These are phyloP conservation scores for Sinocyclocheilus anophthalmus DNA, from an alignment of 2,113 vertebrate species.

Conservation along the genomic window DNA sequence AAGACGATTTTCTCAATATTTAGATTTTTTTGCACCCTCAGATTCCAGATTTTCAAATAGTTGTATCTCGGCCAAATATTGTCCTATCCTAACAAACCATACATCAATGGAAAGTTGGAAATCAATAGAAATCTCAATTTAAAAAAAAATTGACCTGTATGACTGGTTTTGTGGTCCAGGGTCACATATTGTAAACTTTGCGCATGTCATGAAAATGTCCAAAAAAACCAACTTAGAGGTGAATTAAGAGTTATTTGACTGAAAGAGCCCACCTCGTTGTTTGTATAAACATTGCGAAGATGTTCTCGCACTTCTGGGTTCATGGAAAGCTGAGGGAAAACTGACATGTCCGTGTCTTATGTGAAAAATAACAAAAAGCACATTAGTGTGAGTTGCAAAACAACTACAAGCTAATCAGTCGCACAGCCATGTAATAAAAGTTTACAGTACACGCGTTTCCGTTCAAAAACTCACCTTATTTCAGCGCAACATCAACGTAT, in stretches of 20 bases:
- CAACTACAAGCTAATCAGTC: not conserved
- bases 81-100: no score
- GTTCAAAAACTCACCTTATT: not conserved
- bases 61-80: no score
- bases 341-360: not conserved
- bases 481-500: not conserved
- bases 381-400: not conserved
- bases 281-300: slow-evolving; percentile 46
- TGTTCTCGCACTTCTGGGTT: slow-evolving; percentile 52
- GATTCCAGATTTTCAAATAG: no score
- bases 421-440: not conserved
- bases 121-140: no score
- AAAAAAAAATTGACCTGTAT: no score
- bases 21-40: no score
- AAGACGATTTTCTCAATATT: no score
- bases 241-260: not conserved
- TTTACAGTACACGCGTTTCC: not conserved
- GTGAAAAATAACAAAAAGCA: not conserved
- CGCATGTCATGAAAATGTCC: no score
- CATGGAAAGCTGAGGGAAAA: slow-evolving; percentile 51
- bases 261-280: slow-evolving; percentile 40
- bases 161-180: no score
- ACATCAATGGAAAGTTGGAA: no score
- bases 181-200: no score
- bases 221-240: no score